Evolutionary conservation across 1,140 invertebrate species (phyloP).

Genomic region (Drosophila repleta): DNA sequence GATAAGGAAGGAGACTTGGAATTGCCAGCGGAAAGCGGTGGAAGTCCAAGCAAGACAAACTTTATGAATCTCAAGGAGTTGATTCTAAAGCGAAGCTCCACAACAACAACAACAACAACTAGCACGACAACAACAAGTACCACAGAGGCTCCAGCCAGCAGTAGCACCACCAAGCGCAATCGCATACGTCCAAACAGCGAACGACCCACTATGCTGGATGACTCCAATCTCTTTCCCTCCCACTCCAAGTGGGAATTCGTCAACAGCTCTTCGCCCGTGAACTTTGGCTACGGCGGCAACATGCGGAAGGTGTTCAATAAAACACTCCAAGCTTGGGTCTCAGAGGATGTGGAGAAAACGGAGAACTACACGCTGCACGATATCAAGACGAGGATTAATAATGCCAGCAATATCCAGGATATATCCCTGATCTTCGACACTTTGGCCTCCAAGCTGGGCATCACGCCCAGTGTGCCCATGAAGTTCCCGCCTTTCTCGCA

Average conservation of each 20-base stretch:
- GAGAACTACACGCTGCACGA: slow-evolving; percentile 73
- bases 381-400: slow-evolving; percentile 78
- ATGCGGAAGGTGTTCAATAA: slow-evolving; percentile 81
- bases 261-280: slow-evolving; percentile 65
- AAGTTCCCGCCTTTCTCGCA: slow-evolving; percentile 81
- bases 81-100: slow-evolving; percentile 61
- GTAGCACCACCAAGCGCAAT: slow-evolving; percentile 47
- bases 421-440: slow-evolving; percentile 83
- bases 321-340: slow-evolving; percentile 81
- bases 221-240: slow-evolving; percentile 78
- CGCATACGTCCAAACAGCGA: slow-evolving; percentile 58
- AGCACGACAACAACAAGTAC: slow-evolving; percentile 21
- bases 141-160: slow-evolving; percentile 22
- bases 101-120: slow-evolving; percentile 20
- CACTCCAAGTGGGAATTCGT: slow-evolving; percentile 83
- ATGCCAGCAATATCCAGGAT: slow-evolving; percentile 82
- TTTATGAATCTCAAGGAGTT: slow-evolving; percentile 81
- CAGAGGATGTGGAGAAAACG: slow-evolving; percentile 75
- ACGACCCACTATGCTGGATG: slow-evolving; percentile 72
- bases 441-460: slow-evolving; percentile 81
- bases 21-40: slow-evolving; percentile 2
- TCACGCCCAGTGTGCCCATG: slow-evolving; percentile 67
- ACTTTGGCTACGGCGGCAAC: slow-evolving; percentile 61
- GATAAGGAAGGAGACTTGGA: slow-evolving; percentile 14
- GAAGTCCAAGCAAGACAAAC: slow-evolving; percentile 52